Percentiles rank a stretch among this genome's conserved stretches.
Conservation (phyloP, 2,888 invertebrate genomes). For the Caenorhabditis panamensis region DNA sequence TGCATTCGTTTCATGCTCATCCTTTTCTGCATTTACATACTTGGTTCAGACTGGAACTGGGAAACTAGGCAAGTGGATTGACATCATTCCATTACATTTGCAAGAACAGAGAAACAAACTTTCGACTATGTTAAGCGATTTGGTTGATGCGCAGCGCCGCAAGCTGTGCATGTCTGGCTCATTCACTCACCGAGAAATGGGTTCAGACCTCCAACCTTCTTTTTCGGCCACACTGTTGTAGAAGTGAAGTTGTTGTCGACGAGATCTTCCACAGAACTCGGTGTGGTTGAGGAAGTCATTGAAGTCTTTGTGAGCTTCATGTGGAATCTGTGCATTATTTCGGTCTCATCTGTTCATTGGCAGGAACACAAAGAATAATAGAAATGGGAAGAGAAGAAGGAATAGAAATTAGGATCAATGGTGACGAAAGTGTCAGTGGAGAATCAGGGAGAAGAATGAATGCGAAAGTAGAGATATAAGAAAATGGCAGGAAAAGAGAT, state of each 20-base stretch:
- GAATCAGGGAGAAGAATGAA: constrained; percentile 12
- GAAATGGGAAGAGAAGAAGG: no score
- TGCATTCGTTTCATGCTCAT: background rate
- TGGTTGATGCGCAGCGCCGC: background rate
- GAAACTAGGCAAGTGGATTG: background rate
- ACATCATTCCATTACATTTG: constrained; percentile 18
- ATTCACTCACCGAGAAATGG: constrained; percentile 39
- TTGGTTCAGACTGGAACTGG: background rate
- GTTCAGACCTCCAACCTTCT: constrained; percentile 40
- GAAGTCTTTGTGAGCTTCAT: constrained; percentile 36
- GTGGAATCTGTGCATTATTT: constrained; percentile 45
- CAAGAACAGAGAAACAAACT: constrained; percentile 13
- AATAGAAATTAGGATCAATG: no score
- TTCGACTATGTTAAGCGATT: background rate
- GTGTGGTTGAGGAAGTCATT: constrained; percentile 27
- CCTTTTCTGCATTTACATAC: background rate
- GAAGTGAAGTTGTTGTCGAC: constrained; percentile 13
- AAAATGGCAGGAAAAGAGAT: constrained; percentile 31
- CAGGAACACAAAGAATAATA: background rate
- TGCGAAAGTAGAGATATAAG: constrained; percentile 31
- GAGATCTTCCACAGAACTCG: constrained; percentile 6
- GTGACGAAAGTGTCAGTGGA: background rate
- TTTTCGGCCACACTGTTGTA: constrained; percentile 43
- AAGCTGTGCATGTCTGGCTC: constrained; percentile 17
- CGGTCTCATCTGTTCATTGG: background rate